Percentiles rank a stretch among this genome's conserved stretches.
Conservation (phyloP, 2,113 vertebrate species). For the Rattus norvegicus region DNA sequence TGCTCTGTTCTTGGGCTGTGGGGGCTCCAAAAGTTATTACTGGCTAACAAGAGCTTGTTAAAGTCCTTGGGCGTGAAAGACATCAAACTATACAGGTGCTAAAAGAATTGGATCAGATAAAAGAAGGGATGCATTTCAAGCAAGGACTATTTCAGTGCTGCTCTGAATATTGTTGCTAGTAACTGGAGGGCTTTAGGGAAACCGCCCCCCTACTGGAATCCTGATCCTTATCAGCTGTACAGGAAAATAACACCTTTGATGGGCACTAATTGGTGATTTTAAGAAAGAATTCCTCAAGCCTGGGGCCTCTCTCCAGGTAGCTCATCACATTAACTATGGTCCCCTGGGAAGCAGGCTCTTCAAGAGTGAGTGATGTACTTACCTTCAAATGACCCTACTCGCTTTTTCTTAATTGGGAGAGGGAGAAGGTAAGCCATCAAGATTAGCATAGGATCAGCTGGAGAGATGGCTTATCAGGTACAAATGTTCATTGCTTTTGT, state of each 20-base stretch:
- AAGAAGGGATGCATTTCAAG: constrained; percentile 53
- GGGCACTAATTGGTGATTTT: constrained; percentile 73
- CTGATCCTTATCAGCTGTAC: constrained; percentile 64
- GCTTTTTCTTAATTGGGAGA: neutral
- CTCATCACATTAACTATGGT: neutral
- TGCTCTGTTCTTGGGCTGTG: neutral
- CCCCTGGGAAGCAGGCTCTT: neutral
- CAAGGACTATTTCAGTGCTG: constrained; percentile 52
- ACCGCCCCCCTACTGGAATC: constrained; percentile 48
- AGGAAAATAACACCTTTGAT: constrained; percentile 59
- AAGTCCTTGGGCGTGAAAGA: neutral
- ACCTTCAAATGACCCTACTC: neutral
- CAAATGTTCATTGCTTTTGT: neutral
- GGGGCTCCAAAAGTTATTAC: constrained; percentile 63
- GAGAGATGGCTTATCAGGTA: neutral
- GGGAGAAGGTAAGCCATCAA: neutral
- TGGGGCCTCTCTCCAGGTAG: neutral
- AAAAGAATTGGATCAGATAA: constrained; percentile 33
- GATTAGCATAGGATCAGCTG: neutral
- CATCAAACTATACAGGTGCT: constrained; percentile 43
- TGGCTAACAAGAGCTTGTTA: constrained; percentile 61
- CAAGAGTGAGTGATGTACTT: neutral
- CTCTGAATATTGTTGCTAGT: constrained; percentile 73
- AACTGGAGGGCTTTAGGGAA: constrained; percentile 17
- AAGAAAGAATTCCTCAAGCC: constrained; percentile 61